Conservation (phyloP, 2,888 invertebrate species). For the Dolichomitus sp. region DNA sequence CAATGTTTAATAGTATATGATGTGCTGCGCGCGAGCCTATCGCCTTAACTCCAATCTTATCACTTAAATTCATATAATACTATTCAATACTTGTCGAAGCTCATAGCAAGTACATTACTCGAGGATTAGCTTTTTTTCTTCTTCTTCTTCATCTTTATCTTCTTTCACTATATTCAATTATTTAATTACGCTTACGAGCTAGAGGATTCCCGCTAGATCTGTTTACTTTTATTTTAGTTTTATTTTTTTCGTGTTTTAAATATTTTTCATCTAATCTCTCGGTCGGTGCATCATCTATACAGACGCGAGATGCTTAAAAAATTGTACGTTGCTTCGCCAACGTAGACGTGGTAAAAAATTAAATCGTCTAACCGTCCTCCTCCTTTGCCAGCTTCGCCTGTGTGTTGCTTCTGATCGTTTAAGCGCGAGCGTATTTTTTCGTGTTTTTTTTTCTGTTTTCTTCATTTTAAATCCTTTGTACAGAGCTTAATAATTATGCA, state of each 20-base stretch:
- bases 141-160: background rate
- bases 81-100: constrained; percentile 85
- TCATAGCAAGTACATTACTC: constrained; percentile 85
- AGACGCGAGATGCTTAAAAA: constrained; percentile 55
- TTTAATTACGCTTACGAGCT: constrained; percentile 73
- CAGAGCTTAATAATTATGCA: constrained; percentile 72
- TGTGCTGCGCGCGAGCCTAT: constrained; percentile 49
- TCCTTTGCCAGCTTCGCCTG: constrained; percentile 44
- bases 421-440: constrained; percentile 48
- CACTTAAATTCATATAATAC: constrained; percentile 77
- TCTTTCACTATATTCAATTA: constrained; percentile 35
- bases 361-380: constrained; percentile 77
- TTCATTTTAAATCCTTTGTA: constrained; percentile 71
- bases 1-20: constrained; percentile 44
- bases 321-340: constrained; percentile 64
- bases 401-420: constrained; percentile 47
- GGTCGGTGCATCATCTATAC: constrained; percentile 1
- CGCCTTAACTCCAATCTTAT: constrained; percentile 68
- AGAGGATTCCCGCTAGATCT: constrained; percentile 63
- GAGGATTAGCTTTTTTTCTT: constrained; percentile 75
- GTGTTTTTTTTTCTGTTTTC: constrained; percentile 13
- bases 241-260: constrained; percentile 39
- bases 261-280: constrained; percentile 51
- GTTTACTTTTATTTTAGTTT: constrained; percentile 35
- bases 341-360: constrained; percentile 81